These are phyloP conservation scores for Charanyca ferruginea DNA, from an alignment of 2,888 invertebrate species.

Conservation along the genomic window DNA sequence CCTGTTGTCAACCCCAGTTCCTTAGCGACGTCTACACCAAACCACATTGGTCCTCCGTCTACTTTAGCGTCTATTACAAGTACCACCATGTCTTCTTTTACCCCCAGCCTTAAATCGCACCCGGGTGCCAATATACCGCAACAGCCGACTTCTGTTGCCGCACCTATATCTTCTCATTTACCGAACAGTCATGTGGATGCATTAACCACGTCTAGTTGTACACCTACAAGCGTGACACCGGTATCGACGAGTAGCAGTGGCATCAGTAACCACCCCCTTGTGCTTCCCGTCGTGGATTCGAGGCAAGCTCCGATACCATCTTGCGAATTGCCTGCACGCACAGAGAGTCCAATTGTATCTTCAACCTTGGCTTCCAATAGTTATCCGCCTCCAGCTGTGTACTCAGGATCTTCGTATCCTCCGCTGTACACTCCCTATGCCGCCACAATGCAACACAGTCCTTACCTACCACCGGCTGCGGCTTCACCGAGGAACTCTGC, in stretches of 20 bases:
- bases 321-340: slow-evolving; percentile 87
- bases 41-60: slow-evolving; percentile 77
- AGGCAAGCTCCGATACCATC: slow-evolving; percentile 82
- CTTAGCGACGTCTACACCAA: slow-evolving; percentile 76
- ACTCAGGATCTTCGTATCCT: slow-evolving; percentile 91
- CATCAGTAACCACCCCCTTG: slow-evolving; percentile 81
- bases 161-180: slow-evolving; percentile 77
- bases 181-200: slow-evolving; percentile 77
- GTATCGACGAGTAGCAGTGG: slow-evolving; percentile 76
- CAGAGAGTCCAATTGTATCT: slow-evolving; percentile 85
- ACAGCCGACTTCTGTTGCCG: slow-evolving; percentile 72
- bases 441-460: slow-evolving; percentile 93
- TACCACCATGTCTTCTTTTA: slow-evolving; percentile 81
- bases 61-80: slow-evolving; percentile 76
- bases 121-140: slow-evolving; percentile 77
- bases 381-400: slow-evolving; percentile 93
- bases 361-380: slow-evolving; percentile 93
- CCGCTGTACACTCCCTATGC: slow-evolving; percentile 96
- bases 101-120: slow-evolving; percentile 80
- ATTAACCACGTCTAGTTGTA: slow-evolving; percentile 71
- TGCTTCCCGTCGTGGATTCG: slow-evolving; percentile 82
- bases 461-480: slow-evolving; percentile 93
- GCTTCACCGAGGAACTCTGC: slow-evolving; percentile 92
- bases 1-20: slow-evolving; percentile 77
- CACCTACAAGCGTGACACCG: slow-evolving; percentile 75